phyloP scores from a whole-genome alignment of 1,140 invertebrate genomes.

The Brachionus koreanus region DNA sequence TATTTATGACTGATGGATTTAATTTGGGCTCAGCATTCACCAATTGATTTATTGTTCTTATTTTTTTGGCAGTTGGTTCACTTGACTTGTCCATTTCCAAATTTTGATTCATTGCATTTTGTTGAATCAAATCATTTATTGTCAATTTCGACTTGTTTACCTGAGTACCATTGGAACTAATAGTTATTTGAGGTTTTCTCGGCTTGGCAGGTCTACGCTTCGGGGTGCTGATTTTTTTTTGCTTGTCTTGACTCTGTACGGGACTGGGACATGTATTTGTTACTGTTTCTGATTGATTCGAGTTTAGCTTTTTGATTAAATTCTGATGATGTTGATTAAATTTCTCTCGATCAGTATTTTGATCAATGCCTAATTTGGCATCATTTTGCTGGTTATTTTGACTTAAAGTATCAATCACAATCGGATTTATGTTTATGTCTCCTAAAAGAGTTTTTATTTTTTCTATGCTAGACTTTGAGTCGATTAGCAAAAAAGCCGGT shows the following conservation, averaged over 20 bases:
- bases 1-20: not conserved
- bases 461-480: not conserved
- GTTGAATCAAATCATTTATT: constrained; percentile 26
- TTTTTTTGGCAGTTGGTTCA: constrained; percentile 27
- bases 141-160: constrained; percentile 35
- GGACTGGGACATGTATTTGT: not conserved
- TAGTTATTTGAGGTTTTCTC: not conserved
- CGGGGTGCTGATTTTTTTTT: not conserved
- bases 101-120: constrained; percentile 9
- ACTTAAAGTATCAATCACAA: constrained; percentile 6
- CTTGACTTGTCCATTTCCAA: constrained; percentile 21
- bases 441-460: constrained; percentile 16
- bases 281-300: not conserved
- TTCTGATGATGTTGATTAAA: constrained; percentile 29
- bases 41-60: constrained; percentile 18
- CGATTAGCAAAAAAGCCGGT: constrained; percentile 20
- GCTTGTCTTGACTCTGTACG: not conserved
- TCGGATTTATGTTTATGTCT: constrained; percentile 32
- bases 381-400: not conserved
- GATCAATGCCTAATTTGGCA: not conserved
- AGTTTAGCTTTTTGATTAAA: constrained; percentile 16
- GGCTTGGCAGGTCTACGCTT: constrained; percentile 9
- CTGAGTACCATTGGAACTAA: not conserved
- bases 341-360: not conserved
- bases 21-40: not conserved